These are phyloP conservation scores for Brachypteracias leptosomus DNA, from an alignment of 2,113 vertebrate genomes.

Conservation along the genomic window DNA sequence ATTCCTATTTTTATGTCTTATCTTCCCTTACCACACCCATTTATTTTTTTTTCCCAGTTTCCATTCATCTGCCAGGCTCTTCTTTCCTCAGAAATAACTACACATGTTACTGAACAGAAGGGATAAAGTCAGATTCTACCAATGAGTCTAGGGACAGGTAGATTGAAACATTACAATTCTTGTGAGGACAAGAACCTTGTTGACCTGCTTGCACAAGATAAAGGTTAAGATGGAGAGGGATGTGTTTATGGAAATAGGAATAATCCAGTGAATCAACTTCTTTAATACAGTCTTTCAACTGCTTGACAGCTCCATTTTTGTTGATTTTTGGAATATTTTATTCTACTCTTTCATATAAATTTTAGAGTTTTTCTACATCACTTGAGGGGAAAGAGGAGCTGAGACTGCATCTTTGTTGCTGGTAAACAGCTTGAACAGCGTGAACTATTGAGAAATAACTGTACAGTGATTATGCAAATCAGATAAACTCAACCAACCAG, in stretches of 20 bases:
- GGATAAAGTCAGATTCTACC: not conserved
- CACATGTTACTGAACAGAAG: not conserved
- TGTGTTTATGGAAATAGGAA: slow-evolving; percentile 7
- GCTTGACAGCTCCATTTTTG: slow-evolving; percentile 35
- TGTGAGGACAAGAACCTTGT: slow-evolving; percentile 17
- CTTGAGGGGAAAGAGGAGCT: slow-evolving; percentile 45
- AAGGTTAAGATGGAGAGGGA: not conserved
- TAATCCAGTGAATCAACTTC: slow-evolving; percentile 35
- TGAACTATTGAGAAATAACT: slow-evolving; percentile 51
- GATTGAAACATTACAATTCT: not conserved
- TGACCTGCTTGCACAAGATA: slow-evolving; percentile 51
- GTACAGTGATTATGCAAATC: slow-evolving; percentile 61
- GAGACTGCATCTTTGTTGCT: slow-evolving; percentile 66
- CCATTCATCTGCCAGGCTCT: not conserved
- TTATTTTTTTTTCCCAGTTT: not conserved
- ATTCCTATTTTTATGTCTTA: not conserved
- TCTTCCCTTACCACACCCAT: no score
- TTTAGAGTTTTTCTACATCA: slow-evolving; percentile 33
- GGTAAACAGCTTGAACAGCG: slow-evolving; percentile 47
- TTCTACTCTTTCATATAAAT: slow-evolving; percentile 29
- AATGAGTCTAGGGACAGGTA: not conserved
- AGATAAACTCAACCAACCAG: slow-evolving; percentile 55
- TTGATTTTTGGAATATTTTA: slow-evolving; percentile 47
- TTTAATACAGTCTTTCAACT: not conserved
- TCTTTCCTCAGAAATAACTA: not conserved